Evolutionary conservation across 2,113 vertebrate genomes (phyloP), one percentile per base, ranked within the genome.

Genomic region (Prinia subflava): DNA sequence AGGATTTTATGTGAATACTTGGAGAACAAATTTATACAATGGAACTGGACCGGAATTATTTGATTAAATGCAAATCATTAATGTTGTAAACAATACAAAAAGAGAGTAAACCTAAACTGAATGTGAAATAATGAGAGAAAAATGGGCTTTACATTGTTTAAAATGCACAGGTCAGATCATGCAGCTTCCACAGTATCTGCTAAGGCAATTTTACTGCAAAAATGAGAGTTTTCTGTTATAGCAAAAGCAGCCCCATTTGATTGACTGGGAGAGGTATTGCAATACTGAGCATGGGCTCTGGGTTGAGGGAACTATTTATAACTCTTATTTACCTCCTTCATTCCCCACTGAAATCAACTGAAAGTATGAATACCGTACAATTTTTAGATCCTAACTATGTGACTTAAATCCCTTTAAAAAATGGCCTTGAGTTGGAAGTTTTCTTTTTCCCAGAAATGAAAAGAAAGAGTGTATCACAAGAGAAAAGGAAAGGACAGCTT

Each of bases 21-120:
- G 78, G 75, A 90, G 60, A 87, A 93, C 57, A 74, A 76, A 87
- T 77, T 93, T 88, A 69, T 76, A 65, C 41, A 86, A 62, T 79
- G 82, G 89, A 96, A 91, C 46, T 59, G 53, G 83, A 93, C 86
- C 0, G 10, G 53, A 88, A 92, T 96, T 82, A 78, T 87, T 94
- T 94, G 76, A 96, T 94, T 95, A 95, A 93, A 94, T 81, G 85
- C 64, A 95, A 97, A 91, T 77, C 24, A 65, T 41, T 95, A 84
- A 88, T 84, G 60, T 56, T 83, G 56, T 65, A 70, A 95, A 85
- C 87, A 87, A 89, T 76, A 44, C 8, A 69, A 87, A 62, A 49
- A 63, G 64, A 81, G 46, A 69, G 9, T 39, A 86, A 89, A 71
- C 9, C 33, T 63, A 77, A 92, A 88, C 23, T 56, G 69, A 84